Evolutionary conservation across 2,888 invertebrate genomes (phyloP).

Genomic region (Elmis aenea): DNA sequence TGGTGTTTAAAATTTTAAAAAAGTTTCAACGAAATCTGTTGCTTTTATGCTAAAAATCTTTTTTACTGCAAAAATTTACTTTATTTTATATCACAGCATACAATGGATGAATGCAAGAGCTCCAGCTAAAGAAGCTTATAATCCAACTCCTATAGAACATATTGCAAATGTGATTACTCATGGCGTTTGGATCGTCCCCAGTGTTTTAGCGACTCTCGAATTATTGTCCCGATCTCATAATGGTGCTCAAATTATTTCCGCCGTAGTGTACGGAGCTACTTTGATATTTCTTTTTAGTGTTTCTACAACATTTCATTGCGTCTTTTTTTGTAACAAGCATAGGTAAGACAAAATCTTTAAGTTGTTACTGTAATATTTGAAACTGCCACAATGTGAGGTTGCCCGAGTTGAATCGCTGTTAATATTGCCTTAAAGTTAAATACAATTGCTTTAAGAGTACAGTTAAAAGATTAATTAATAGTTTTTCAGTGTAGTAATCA

Average conservation of each 20-base stretch:
- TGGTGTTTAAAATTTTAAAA: no score
- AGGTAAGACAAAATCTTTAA: no score
- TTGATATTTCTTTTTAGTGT: slow-evolving; percentile 80
- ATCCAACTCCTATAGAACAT: slow-evolving; percentile 84
- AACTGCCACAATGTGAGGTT: no score
- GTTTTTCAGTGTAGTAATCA: no score
- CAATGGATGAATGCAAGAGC: slow-evolving; percentile 79
- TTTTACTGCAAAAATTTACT: not conserved
- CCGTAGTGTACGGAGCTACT: slow-evolving; percentile 81
- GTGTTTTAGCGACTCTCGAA: slow-evolving; percentile 70
- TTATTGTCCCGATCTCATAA: slow-evolving; percentile 69
- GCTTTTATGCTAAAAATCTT: no score
- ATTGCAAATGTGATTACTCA: slow-evolving; percentile 89
- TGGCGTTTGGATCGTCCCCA: slow-evolving; percentile 83
- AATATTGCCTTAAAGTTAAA: no score
- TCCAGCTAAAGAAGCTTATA: slow-evolving; percentile 71
- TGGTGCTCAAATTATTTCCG: slow-evolving; percentile 72
- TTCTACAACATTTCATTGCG: slow-evolving; percentile 86
- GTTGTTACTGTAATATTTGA: slow-evolving; percentile 5
- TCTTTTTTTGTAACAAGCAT: slow-evolving; percentile 67
- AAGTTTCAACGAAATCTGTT: no score
- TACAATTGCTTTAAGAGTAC: no score
- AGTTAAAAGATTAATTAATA: no score
- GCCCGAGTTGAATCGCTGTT: no score
- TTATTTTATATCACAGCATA: slow-evolving; percentile 33